phyloP scores from a whole-genome alignment of 2,888 invertebrate genomes.

The Baccha elongata region DNA sequence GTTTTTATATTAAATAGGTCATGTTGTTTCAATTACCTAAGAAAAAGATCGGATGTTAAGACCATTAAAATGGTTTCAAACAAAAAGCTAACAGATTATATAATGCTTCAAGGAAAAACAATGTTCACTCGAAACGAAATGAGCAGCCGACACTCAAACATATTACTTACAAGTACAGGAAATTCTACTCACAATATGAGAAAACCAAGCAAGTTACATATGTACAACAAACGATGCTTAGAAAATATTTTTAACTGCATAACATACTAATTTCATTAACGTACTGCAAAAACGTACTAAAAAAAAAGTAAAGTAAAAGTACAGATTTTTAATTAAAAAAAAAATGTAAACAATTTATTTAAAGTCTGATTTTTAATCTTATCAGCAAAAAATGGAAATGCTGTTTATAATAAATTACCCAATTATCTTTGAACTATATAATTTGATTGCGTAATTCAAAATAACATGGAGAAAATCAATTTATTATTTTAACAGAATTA shows the following conservation, averaged over 20 bases:
- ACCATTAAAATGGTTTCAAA: slow-evolving; percentile 78
- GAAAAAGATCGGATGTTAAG: slow-evolving; percentile 83
- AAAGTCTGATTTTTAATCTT: no score
- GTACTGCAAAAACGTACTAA: no score
- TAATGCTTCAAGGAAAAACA: slow-evolving; percentile 79
- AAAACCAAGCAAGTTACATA: slow-evolving; percentile 12
- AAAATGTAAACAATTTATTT: no score
- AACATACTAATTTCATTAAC: slow-evolving; percentile 7
- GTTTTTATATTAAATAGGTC: slow-evolving; percentile 80
- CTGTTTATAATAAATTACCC: no score
- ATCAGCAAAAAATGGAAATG: no score
- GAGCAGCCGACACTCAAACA: slow-evolving; percentile 63
- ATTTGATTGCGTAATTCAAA: no score
- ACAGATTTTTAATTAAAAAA: no score
- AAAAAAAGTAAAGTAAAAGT: no score
- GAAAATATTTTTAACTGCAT: slow-evolving; percentile 19
- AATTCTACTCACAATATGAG: slow-evolving; percentile 19
- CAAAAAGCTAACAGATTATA: slow-evolving; percentile 79
- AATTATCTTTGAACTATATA: no score
- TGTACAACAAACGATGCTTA: slow-evolving; percentile 18
- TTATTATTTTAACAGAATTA: no score
- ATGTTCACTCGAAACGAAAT: slow-evolving; percentile 78
- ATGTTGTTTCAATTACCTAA: slow-evolving; percentile 87
- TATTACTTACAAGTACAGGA: slow-evolving; percentile 26
- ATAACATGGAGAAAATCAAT: no score